These are phyloP conservation scores for Philopedon plagiatum DNA, from an alignment of 2,888 invertebrate species.

Conservation along the genomic window DNA sequence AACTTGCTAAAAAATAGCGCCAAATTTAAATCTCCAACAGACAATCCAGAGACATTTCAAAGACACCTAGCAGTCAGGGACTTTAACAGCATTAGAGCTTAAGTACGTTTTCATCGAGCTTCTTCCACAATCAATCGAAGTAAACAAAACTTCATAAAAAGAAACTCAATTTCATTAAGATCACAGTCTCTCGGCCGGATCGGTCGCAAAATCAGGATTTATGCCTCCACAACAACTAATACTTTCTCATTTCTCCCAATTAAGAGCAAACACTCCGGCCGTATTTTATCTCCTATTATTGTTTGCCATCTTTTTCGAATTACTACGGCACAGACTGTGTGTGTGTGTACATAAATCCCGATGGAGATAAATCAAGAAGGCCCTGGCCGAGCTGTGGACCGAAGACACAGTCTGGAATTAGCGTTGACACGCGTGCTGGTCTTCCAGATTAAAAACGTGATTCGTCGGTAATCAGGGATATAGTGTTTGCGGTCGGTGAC, in stretches of 20 bases:
- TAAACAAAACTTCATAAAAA: neutral
- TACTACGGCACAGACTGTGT: conserved; percentile 55
- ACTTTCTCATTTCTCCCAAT: conserved; percentile 53
- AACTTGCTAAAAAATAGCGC: no score
- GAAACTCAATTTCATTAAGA: conserved; percentile 37
- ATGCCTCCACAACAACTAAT: conserved; percentile 51
- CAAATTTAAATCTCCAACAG: no score
- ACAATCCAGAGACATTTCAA: no score
- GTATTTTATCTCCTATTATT: conserved; percentile 57
- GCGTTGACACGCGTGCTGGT: conserved; percentile 38
- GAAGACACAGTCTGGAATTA: conserved; percentile 38
- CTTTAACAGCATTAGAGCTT: no score
- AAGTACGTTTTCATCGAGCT: no score
- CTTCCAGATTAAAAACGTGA: conserved; percentile 50
- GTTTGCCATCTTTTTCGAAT: conserved; percentile 61
- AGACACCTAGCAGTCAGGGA: no score
- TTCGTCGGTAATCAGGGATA: conserved; percentile 10
- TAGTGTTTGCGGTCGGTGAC: neutral
- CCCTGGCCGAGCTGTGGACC: conserved; percentile 24
- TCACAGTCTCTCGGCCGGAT: conserved; percentile 4
- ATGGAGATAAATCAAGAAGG: conserved; percentile 66
- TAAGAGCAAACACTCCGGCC: conserved; percentile 51
- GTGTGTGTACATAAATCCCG: conserved; percentile 68
- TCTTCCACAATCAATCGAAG: no score
- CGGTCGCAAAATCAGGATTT: conserved; percentile 47